These are phyloP conservation scores for Stichopus chloronotus DNA, from an alignment of 35 echinoderm and acorn worm genomes.

Conservation along the genomic window DNA sequence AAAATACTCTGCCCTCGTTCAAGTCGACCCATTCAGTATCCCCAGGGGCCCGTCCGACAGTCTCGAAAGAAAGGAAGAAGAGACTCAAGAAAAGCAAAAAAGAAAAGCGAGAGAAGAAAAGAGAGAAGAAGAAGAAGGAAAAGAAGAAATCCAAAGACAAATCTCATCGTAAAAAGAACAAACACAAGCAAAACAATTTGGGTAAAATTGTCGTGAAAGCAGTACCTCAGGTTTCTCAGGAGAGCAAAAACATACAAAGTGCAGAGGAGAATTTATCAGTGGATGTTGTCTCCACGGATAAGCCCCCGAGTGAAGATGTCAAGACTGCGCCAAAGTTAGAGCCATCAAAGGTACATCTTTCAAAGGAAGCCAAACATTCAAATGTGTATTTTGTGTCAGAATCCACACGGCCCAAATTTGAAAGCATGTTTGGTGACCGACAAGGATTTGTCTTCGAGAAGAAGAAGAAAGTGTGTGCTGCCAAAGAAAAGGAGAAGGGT, in stretches of 20 bases:
- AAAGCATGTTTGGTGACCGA: constrained; percentile 54
- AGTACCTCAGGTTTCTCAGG: background rate
- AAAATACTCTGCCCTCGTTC: background rate
- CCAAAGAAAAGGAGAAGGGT: constrained; percentile 28
- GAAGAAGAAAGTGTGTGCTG: constrained; percentile 56
- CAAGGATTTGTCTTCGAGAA: constrained; percentile 53
- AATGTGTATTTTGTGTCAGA: constrained; percentile 57
- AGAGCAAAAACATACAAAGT: constrained; percentile 13
- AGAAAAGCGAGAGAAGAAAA: constrained; percentile 47
- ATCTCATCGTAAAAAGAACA: constrained; percentile 60
- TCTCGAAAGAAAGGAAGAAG: constrained; percentile 68
- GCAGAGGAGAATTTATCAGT: background rate
- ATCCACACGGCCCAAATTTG: constrained; percentile 39
- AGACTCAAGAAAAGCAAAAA: constrained; percentile 74
- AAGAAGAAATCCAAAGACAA: constrained; percentile 79
- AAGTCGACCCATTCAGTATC: background rate
- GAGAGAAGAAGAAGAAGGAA: constrained; percentile 65
- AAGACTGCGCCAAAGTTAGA: constrained; percentile 41
- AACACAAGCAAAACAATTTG: constrained; percentile 59
- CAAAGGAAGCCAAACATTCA: constrained; percentile 34
- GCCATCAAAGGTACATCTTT: background rate
- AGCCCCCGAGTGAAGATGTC: background rate
- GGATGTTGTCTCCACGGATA: constrained; percentile 33
- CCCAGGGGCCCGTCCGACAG: background rate
- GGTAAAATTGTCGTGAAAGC: constrained; percentile 17